Conservation (phyloP, 2,797 vertebrate genomes). For the Falco rusticolus region DNA sequence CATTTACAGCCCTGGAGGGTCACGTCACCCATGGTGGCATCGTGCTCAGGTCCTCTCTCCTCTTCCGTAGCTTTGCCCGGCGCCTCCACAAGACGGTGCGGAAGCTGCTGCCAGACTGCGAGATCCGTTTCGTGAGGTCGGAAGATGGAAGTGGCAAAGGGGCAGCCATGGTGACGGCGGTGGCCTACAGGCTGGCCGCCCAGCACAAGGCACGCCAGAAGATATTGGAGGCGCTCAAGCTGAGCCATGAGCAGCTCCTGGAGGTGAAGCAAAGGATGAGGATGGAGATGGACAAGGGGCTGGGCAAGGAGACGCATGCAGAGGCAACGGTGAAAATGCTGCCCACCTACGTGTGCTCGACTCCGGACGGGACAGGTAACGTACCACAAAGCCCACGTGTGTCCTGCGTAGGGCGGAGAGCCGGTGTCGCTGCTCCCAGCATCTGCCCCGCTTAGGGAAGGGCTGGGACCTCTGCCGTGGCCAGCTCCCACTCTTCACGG, state of each 20-base stretch:
- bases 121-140: slow-evolving; percentile 90
- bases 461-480: background rate
- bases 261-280: slow-evolving; percentile 89
- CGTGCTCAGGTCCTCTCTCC: background rate
- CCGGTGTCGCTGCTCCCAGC: background rate
- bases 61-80: slow-evolving; percentile 83
- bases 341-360: slow-evolving; percentile 90
- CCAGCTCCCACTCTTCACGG: background rate
- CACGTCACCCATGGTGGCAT: accelerated
- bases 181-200: slow-evolving; percentile 88
- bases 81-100: slow-evolving; percentile 91
- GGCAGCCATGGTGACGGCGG: slow-evolving; percentile 96
- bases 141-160: slow-evolving; percentile 95
- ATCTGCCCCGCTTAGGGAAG: background rate
- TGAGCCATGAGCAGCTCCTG: slow-evolving; percentile 87
- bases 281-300: slow-evolving; percentile 83
- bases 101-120: slow-evolving; percentile 90
- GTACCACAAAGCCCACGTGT: accelerated
- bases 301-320: slow-evolving; percentile 81
- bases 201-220: slow-evolving; percentile 87
- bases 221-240: slow-evolving; percentile 82
- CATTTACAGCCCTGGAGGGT: background rate
- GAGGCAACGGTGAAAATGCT: slow-evolving; percentile 90
- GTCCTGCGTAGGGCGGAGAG: background rate
- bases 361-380: slow-evolving; percentile 92